These are phyloP conservation scores for Gymnothorax reevesii DNA, from an alignment of 2,797 vertebrate species.

Conservation along the genomic window DNA sequence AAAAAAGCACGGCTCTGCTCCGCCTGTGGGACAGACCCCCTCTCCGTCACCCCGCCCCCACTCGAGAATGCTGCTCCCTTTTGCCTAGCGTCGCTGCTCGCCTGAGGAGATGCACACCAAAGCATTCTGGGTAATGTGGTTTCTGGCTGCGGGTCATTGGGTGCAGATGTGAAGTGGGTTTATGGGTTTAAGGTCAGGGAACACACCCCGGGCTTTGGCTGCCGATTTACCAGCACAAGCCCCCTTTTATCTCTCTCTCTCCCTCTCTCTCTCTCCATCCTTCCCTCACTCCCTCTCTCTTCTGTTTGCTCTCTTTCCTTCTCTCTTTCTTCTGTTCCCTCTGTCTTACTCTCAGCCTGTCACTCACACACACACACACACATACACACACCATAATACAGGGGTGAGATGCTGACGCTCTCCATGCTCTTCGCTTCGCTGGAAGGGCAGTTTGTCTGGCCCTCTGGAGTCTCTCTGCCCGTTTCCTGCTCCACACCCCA, in stretches of 20 bases:
- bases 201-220: background rate
- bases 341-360: background rate
- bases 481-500: background rate
- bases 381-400: background rate
- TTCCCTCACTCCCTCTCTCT: too few species aligned
- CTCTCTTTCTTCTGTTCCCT: too few species aligned
- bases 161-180: background rate
- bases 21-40: background rate
- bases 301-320: too few species aligned
- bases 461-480: background rate
- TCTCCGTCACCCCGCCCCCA: background rate
- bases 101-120: background rate
- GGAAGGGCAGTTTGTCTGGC: background rate
- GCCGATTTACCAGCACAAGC: background rate
- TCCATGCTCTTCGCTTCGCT: background rate
- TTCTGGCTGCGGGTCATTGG: background rate
- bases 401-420: background rate
- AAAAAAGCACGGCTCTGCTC: background rate
- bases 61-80: background rate
- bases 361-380: background rate
- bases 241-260: background rate
- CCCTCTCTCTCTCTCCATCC: too few species aligned
- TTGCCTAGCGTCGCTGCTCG: background rate
- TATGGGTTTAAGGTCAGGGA: constrained; percentile 20
- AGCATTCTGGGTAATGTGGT: background rate